Conservation (phyloP, 2,888 invertebrate species). For the Lycophotia porphyrea region DNA sequence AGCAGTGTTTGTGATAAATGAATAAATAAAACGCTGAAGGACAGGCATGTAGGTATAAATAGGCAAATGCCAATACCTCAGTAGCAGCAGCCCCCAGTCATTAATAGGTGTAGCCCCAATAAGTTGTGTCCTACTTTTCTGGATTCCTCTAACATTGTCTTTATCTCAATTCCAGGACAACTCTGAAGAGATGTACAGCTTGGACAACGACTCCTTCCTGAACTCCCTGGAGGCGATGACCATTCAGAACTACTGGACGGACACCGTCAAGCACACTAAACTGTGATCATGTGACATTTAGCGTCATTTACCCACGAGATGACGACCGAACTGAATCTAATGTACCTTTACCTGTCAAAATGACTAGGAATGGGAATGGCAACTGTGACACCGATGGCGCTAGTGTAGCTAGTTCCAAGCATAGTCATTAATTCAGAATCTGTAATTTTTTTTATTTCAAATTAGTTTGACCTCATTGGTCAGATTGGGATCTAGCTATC, state of each 20-base stretch:
- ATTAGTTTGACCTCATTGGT: not conserved
- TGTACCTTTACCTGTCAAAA: conserved; percentile 22
- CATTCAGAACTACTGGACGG: conserved; percentile 98
- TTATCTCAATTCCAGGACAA: conserved; percentile 93
- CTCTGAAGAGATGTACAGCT: conserved; percentile 98
- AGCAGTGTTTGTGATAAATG: not conserved
- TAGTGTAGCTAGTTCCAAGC: not conserved
- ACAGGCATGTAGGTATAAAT: not conserved
- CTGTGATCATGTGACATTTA: conserved; percentile 88
- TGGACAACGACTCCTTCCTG: conserved; percentile 98
- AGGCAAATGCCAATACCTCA: not conserved
- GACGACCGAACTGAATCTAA: conserved; percentile 9
- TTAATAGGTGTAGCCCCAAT: not conserved
- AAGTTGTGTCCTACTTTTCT: not conserved
- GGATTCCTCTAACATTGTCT: conserved; percentile 21
- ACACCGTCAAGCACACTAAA: conserved; percentile 97
- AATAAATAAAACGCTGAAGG: not conserved
- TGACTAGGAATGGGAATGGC: conserved; percentile 28
- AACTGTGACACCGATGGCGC: not conserved
- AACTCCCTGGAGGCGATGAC: conserved; percentile 98
- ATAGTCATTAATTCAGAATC: not conserved
- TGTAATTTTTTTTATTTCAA: not conserved
- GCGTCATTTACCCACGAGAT: conserved; percentile 40
- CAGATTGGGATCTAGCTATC: not conserved
- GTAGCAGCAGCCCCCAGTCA: not conserved